Base-by-base conservation (phyloP, 2,888 invertebrate species). In the Lasioglossum zephyrum region DNA sequence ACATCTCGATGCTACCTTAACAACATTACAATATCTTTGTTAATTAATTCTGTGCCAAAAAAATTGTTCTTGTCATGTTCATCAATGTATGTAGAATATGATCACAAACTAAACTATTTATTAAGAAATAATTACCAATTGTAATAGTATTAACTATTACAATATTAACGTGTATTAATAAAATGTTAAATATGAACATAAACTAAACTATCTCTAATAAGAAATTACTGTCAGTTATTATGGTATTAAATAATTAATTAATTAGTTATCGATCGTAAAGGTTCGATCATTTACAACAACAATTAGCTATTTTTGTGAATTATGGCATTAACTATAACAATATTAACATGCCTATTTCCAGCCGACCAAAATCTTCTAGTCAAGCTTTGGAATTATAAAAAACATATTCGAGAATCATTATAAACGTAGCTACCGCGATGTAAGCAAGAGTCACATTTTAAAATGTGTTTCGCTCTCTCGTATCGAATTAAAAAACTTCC, bases 401-500 rank as follows among this genome's bases (percentile, higher is more conserved):
- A 63, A 26, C 16, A 63, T 63, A 63, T 63, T 63, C 60, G 16
- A 63, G 5, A 63, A 63, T 63, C 31, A 16, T 31, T 63, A 63
- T 31, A 31, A 63, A 63, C 31, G 16, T 31, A 31, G 31, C 31
- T 63, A 31, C 5, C 26, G 31, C 16, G 2, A 31, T 31, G 16
- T 13, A 26, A 6, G 60, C 18, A 22, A 22, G 53, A 26, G 16
- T 2, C 13, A 63, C 16, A 31, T 31, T 22, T 53, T 53, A 53
- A 73, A 79, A 74, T 70, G 44, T 79, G 47, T 69, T 74, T 70
- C 66, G 39, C 13, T 69, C 31, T 26, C 22, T 9, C 44, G 60
- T 31, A 3, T 63, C 63, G 70, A 53, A 75, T 79, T 72, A 41
- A 75, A 74, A 79, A 75, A 79, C 60, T 63, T 82, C 75, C 39